Conservation (phyloP, 2,888 invertebrate genomes). For the Trichogramma dendrolimi region DNA sequence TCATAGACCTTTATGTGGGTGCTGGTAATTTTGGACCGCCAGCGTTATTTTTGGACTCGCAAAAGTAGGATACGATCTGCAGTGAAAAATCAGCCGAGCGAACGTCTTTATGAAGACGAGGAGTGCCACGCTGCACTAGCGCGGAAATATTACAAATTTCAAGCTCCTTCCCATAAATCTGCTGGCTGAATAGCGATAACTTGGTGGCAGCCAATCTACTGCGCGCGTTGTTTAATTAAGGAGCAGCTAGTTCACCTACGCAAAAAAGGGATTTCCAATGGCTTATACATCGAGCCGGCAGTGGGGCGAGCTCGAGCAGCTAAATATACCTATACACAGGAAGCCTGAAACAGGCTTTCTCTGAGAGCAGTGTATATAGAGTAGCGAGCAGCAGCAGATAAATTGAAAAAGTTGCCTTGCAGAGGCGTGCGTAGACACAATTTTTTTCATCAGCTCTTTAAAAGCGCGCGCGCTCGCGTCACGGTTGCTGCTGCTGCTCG, state of each 20-base stretch:
- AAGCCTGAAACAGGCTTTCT: slow-evolving; percentile 8
- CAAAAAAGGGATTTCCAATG: not conserved
- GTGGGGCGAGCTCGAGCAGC: not conserved
- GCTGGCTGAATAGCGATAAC: not conserved
- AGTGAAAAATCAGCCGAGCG: no score
- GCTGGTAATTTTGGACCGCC: no score
- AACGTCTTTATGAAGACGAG: no score
- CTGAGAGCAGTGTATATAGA: no score
- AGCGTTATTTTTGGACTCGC: no score
- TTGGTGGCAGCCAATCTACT: not conserved
- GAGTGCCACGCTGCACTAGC: no score
- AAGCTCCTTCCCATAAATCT: no score
- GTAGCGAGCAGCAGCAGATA: slow-evolving; percentile 10
- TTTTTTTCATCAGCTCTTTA: not conserved
- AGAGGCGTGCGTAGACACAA: not conserved
- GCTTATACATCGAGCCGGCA: not conserved
- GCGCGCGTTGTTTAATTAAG: slow-evolving; percentile 8
- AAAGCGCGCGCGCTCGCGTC: slow-evolving; percentile 1
- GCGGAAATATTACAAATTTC: no score
- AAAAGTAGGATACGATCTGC: no score
- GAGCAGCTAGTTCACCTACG: not conserved
- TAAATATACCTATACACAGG: slow-evolving; percentile 1
- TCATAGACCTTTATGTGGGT: no score
- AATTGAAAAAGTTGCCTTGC: slow-evolving; percentile 25
- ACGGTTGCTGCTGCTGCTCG: no score